phyloP scores from a whole-genome alignment of 1,140 invertebrate species.

The Anastatus disparis region DNA sequence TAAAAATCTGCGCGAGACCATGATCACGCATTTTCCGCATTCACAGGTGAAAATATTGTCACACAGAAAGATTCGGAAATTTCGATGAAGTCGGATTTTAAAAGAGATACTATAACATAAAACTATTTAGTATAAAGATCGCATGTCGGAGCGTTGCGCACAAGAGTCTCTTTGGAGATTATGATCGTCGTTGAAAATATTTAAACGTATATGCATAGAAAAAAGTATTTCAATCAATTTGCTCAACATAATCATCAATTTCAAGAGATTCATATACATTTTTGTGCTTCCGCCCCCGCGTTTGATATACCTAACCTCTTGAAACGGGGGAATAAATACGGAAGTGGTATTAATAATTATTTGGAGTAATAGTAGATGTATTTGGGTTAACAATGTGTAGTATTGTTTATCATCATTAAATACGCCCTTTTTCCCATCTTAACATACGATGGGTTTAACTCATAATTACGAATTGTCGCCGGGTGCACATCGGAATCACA shows the following conservation, averaged over 20 bases:
- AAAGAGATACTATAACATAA: too few species aligned
- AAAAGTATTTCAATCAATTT: too few species aligned
- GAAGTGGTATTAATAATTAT: too few species aligned
- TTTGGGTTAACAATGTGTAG: slow-evolving; percentile 16
- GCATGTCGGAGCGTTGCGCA: too few species aligned
- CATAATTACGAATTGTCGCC: slow-evolving; percentile 25
- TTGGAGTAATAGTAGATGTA: too few species aligned
- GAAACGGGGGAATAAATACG: too few species aligned
- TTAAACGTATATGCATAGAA: too few species aligned
- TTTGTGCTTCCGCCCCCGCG: neutral
- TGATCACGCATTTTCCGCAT: neutral
- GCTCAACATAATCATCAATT: too few species aligned
- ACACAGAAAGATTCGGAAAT: neutral
- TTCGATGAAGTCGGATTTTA: neutral
- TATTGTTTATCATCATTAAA: slow-evolving; percentile 1
- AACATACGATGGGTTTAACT: slow-evolving; percentile 28
- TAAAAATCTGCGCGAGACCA: slow-evolving; percentile 23
- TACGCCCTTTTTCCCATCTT: neutral
- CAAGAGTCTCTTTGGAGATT: too few species aligned
- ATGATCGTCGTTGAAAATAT: too few species aligned
- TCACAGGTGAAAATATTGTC: slow-evolving; percentile 33
- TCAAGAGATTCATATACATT: neutral
- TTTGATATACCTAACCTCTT: slow-evolving; percentile 18
- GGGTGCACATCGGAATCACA: slow-evolving; percentile 18
- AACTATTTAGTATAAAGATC: too few species aligned